Percentiles rank a stretch among this genome's conserved stretches.
Evolutionary conservation across 2,113 vertebrate species (phyloP).

Genomic region (Varanus komodoensis): DNA sequence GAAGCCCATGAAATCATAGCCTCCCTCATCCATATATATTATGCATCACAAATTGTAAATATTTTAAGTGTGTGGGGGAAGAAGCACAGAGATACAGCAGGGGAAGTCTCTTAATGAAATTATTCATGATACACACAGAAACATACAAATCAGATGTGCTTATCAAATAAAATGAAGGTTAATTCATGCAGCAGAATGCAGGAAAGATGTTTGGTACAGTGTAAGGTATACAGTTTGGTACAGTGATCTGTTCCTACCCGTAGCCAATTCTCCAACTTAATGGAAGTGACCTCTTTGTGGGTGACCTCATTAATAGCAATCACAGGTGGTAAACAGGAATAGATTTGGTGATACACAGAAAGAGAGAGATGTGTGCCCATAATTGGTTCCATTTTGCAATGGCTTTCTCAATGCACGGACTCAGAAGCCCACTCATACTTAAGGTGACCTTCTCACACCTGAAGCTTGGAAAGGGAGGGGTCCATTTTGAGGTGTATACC

Average conservation of each 20-base stretch:
- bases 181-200: slow-evolving; percentile 79
- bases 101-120: slow-evolving; percentile 82
- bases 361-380: no score
- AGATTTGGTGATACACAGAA: slow-evolving; percentile 22
- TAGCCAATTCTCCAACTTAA: slow-evolving; percentile 69
- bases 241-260: slow-evolving; percentile 56
- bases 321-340: slow-evolving; percentile 45
- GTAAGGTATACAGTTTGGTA: slow-evolving; percentile 54
- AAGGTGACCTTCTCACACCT: not conserved
- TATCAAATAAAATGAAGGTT: slow-evolving; percentile 85
- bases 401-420: not conserved
- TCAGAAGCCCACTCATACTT: not conserved
- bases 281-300: slow-evolving; percentile 71
- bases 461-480: no score
- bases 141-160: slow-evolving; percentile 66
- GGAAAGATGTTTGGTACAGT: slow-evolving; percentile 63
- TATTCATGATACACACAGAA: slow-evolving; percentile 84
- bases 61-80: slow-evolving; percentile 65
- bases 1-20: slow-evolving; percentile 73
- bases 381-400: not conserved
- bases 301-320: slow-evolving; percentile 57
- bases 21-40: slow-evolving; percentile 81
- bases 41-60: slow-evolving; percentile 81
- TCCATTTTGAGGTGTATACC: not conserved
- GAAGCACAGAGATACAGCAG: slow-evolving; percentile 69